These are phyloP conservation scores for Tympanoctomys barrerae DNA, from an alignment of 2,797 vertebrate genomes.

Conservation along the genomic window DNA sequence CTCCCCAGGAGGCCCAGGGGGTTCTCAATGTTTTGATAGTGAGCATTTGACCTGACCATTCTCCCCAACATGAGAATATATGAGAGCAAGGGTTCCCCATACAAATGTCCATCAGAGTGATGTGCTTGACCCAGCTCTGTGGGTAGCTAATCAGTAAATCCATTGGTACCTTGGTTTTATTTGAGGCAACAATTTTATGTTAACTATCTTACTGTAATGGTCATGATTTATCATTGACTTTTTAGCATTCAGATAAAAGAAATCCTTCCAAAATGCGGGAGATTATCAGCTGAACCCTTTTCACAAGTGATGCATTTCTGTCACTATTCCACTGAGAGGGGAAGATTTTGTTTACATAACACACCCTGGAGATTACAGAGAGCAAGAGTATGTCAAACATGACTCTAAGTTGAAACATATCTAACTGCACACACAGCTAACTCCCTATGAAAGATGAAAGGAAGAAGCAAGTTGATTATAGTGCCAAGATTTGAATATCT, in stretches of 20 bases:
- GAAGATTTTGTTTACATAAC: conserved; percentile 21
- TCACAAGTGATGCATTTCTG: conserved; percentile 66
- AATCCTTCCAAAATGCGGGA: conserved; percentile 59
- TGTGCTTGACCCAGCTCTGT: background rate
- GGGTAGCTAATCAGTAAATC: conserved; percentile 31
- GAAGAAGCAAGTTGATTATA: conserved; percentile 8
- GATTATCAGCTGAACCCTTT: conserved; percentile 59
- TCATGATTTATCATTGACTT: conserved; percentile 75
- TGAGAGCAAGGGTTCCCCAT: background rate
- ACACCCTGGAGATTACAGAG: background rate
- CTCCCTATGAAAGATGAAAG: conserved; percentile 22
- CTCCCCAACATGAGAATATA: background rate
- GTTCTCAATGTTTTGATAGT: background rate
- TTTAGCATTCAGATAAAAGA: conserved; percentile 71
- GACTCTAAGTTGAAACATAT: conserved; percentile 26
- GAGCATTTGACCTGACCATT: background rate
- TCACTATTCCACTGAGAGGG: conserved; percentile 33
- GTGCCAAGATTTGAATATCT: conserved; percentile 75
- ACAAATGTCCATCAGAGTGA: background rate
- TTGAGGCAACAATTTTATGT: conserved; percentile 75
- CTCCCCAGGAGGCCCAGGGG: rapidly evolving
- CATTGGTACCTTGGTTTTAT: conserved; percentile 57
- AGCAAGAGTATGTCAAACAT: conserved; percentile 54
- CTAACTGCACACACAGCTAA: conserved; percentile 22
- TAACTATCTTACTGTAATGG: conserved; percentile 72